phyloP scores from a whole-genome alignment of 2,888 invertebrate species.

The Aphodius granarius region DNA sequence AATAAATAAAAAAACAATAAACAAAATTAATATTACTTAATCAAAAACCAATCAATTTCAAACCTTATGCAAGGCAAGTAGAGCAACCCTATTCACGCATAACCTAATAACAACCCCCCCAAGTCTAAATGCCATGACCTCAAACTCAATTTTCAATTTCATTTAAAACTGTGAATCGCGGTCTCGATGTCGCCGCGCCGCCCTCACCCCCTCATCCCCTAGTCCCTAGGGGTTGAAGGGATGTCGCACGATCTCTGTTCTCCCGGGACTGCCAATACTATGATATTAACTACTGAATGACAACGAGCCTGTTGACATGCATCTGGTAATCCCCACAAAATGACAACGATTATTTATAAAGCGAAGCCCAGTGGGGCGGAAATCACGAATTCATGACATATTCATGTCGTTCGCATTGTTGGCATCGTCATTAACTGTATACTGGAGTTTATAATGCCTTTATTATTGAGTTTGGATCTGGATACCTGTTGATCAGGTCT shows the following conservation, averaged over 20 bases:
- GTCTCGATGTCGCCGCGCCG: neutral
- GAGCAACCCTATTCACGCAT: neutral
- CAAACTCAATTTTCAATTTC: neutral
- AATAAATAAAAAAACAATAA: too few relatives aligned
- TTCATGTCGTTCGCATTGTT: neutral
- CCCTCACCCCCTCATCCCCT: neutral
- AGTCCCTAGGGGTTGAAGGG: neutral
- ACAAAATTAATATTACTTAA: too few relatives aligned
- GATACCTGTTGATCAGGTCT: conserved; percentile 11
- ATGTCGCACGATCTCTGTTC: neutral
- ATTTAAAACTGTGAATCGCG: neutral
- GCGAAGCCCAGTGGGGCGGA: conserved; percentile 28
- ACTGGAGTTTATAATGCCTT: conserved; percentile 35
- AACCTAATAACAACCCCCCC: neutral
- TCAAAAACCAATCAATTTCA: too few relatives aligned
- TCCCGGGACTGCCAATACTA: neutral
- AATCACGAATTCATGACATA: neutral
- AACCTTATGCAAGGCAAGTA: too few relatives aligned
- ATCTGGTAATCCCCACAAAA: conserved; percentile 51
- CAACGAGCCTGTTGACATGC: conserved; percentile 49
- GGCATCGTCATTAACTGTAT: neutral
- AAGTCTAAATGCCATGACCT: neutral
- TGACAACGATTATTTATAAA: conserved; percentile 51
- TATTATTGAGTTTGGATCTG: conserved; percentile 29
- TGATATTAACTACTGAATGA: conserved; percentile 8